Evolutionary conservation across 2,797 vertebrate species (phyloP), one percentile per base, ranked within the genome.

Genomic region (Artibeus lituratus): DNA sequence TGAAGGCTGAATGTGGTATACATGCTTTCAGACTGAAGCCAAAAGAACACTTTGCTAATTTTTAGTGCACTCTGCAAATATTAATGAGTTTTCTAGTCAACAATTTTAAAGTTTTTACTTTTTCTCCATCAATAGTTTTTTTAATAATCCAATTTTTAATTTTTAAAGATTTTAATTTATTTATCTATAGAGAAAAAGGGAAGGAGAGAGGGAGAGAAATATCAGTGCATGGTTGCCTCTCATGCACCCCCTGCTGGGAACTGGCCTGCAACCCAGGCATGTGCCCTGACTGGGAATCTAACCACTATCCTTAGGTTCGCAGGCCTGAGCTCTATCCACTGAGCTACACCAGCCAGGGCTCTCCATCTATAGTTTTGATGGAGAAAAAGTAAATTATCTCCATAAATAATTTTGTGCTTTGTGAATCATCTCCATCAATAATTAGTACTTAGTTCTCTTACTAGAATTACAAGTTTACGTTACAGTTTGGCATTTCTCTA

Each of bases 371-470:
- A 26, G 24, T 57, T 57, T 57, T 57, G 24, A 24, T 10, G 53
- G 53, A 55, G 53, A 24, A 55, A 55, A 55, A 55, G 82, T 69
- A 19, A 93, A 69, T 94, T 90, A 74, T 84, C 35, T 74, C 47
- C 10, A 77, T 37, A 57, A 87, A n/a, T 86, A 73, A 94, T 78
- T 73, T 22, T 55, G 53, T 55, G 55, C 77, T 87, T 53, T 96
- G 82, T 69, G n/a, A 92, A 69, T 94, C 87, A 74, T 84, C n/a
- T 73, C 47, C 9, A 82, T 37, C 67, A 90, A 37, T 86, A 77
- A 94, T 78, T 73, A 89, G 51, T 51, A 19, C 16, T 51, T 72
- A 37, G 53, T 18, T 90, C 21, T 87, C 39, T 82, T 84, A 21
- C 11, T 83, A 78, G 39, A 44, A 42, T 42, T 42, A 42, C 39